Evolutionary conservation across 1,140 invertebrate genomes (phyloP).

Genomic region (Drosophila virilis): DNA sequence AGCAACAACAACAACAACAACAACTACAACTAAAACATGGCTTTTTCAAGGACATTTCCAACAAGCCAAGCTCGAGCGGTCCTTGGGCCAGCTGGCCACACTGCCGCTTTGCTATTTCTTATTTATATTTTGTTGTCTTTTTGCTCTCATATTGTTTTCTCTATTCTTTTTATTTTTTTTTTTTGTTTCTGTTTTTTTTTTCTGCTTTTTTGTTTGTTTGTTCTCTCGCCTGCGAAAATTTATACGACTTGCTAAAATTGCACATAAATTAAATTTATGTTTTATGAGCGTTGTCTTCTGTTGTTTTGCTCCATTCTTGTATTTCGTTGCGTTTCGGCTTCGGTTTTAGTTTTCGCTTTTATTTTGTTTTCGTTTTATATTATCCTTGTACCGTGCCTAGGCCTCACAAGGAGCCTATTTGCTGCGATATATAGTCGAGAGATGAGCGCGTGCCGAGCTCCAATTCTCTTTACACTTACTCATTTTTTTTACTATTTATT

Average conservation of each 20-base stretch:
- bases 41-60: slow-evolving; percentile 78
- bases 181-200: slow-evolving; percentile 26
- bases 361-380: slow-evolving; percentile 19
- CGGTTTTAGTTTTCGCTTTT: slow-evolving; percentile 39
- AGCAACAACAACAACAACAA: slow-evolving; percentile 41
- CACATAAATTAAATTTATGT: slow-evolving; percentile 83
- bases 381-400: slow-evolving; percentile 7
- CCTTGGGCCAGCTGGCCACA: slow-evolving; percentile 64
- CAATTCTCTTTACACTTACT: neutral
- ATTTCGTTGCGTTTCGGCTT: slow-evolving; percentile 31
- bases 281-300: slow-evolving; percentile 77
- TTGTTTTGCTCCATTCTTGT: slow-evolving; percentile 53
- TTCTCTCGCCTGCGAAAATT: slow-evolving; percentile 69
- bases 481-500: too few relatives aligned
- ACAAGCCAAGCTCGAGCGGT: slow-evolving; percentile 25
- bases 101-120: slow-evolving; percentile 54
- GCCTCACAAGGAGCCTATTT: neutral
- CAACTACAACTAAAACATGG: slow-evolving; percentile 30
- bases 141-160: slow-evolving; percentile 12
- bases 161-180: slow-evolving; percentile 12
- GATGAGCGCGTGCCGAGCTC: slow-evolving; percentile 3
- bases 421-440: neutral
- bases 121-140: slow-evolving; percentile 37
- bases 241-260: slow-evolving; percentile 83
- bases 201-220: slow-evolving; percentile 25